Base-by-base conservation (phyloP, 30 jellyfish, hydroid and myxozoan species). In the Nemopilema nomurai region DNA sequence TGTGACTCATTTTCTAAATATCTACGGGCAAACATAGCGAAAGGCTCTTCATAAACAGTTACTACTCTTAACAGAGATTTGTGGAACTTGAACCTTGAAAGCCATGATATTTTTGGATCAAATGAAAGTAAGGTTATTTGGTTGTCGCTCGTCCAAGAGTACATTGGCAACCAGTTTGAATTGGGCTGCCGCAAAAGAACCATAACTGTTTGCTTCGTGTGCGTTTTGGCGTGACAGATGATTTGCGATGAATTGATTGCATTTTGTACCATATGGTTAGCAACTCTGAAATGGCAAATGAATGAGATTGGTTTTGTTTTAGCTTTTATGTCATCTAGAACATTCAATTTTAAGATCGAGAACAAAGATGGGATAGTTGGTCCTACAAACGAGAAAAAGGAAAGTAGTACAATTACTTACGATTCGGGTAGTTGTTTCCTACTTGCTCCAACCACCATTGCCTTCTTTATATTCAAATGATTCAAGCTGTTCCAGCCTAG, bases 111-210 rank as follows among this genome's bases (percentile, higher is more conserved):
- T 49, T 66, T 71, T 18, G 76, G 51, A 29, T 67, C 81, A 49
- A 64, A 49, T 13, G 77, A 51, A 18, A 80, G 16, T 16, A 53
- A 52, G 13, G 77, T 68, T 20, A 80, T 26, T 8, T 68, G 27
- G 49, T 63, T 49, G 0, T 80, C 81, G 26, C 67, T 71, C 8
- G 27, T 27, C 75, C 52, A 50, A 9, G 25, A 18, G 74, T 80
- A 80, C 26, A 80, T 7, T 16, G 90, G 82, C 9, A 32, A 18
- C 90, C 90, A 80, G 31, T 49, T 31, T 17, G 7, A 33, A 25
- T 80, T 22, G 8, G 90, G 49, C 25, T 66, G 77, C 28, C 90
- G 29, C 30, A 80, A 33, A 8, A 73, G 32, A 22, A 80, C 82
- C 49, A 80, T 6, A n/a, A 57, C 82, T 0, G 62, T 26, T 73